Evolutionary conservation across 53 echinoderm and acorn worm species (phyloP), one percentile per base, ranked within the genome.

Genomic region (Actinopyga echinites): DNA sequence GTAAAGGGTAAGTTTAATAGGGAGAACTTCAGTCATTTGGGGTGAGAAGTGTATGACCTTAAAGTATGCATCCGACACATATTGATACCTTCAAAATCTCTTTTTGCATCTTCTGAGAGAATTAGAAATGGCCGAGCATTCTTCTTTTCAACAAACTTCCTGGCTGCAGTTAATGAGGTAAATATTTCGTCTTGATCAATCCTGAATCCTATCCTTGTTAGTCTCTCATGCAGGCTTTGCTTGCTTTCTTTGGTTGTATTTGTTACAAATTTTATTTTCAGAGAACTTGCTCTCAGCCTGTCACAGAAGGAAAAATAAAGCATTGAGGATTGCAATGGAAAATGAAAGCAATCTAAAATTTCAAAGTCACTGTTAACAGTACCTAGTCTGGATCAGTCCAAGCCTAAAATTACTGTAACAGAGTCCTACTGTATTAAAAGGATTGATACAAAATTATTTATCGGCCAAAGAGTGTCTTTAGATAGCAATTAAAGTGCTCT

Each of bases 191-290:
- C 33, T 57, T 62, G 56, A 57, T 86, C 19, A 37, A 97, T 92
- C 23, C 88, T 87, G 56, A 97, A 94, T 0, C 97, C 97, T 35
- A 97, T 85, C 33, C 82, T 79, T 45, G 65, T 30, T 10, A 97
- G 84, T 29, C 97, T 85, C 19, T 78, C 52, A 69, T 94, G 89
- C 38, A 97, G 90, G 40, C 73, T 88, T 6, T 28, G 10, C 63
- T 90, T 86, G 66, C 97, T 92, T 77, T 97, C 97, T 62, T 97
- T 97, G 53, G 94, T 97, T 17, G 97, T 97, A 58, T 97, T 97
- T 66, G 94, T 97, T 30, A 97, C 97, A 97, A 97, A 97, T 69
- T 90, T 92, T 49, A 97, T 75, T 34, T 83, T 88, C 23, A 93
- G 54, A 35, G 85, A 62, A 28, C 86, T 77, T 79, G 88, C 66